Percentiles rank a stretch among this genome's conserved stretches.
phyloP scores from a whole-genome alignment of 2,888 invertebrate genomes.

The Steinernema scapterisci region DNA sequence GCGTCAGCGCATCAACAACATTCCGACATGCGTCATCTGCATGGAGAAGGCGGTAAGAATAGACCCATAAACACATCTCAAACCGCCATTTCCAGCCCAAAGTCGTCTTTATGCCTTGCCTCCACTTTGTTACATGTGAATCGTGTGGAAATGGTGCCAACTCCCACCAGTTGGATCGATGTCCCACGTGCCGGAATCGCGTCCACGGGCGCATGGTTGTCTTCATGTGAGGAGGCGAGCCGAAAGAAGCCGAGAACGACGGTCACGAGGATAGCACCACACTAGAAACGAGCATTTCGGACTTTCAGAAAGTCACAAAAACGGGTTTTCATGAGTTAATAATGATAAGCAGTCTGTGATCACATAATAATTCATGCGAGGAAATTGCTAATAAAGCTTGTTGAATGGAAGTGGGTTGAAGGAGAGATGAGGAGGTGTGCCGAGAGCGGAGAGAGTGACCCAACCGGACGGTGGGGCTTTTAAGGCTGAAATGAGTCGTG shows the following conservation, averaged over 20 bases:
- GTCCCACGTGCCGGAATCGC: slow-evolving; percentile 23
- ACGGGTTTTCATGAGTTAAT: not conserved
- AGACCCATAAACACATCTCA: not conserved
- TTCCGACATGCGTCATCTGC: slow-evolving; percentile 26
- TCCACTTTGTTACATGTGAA: slow-evolving; percentile 34
- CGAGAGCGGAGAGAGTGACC: too few relatives aligned
- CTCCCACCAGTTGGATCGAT: slow-evolving; percentile 25
- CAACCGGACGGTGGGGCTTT: too few relatives aligned
- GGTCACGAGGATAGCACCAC: too few relatives aligned
- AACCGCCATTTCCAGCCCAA: slow-evolving; percentile 39
- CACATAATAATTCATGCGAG: too few relatives aligned
- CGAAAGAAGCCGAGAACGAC: not conserved
- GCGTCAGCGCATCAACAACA: slow-evolving; percentile 31
- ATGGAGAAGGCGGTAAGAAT: slow-evolving; percentile 27
- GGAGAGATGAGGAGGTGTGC: too few relatives aligned
- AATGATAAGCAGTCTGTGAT: not conserved
- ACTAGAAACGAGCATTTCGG: slow-evolving; percentile 22
- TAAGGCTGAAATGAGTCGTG: too few relatives aligned
- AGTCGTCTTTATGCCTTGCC: slow-evolving; percentile 39
- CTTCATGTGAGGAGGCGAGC: slow-evolving; percentile 22
- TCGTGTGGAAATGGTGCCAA: slow-evolving; percentile 28
- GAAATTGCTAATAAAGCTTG: not conserved
- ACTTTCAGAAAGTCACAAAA: not conserved
- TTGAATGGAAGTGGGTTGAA: not conserved
- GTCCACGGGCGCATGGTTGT: slow-evolving; percentile 29